These are phyloP conservation scores for Myotis myotis DNA, from an alignment of 2,797 vertebrate genomes.

Conservation along the genomic window DNA sequence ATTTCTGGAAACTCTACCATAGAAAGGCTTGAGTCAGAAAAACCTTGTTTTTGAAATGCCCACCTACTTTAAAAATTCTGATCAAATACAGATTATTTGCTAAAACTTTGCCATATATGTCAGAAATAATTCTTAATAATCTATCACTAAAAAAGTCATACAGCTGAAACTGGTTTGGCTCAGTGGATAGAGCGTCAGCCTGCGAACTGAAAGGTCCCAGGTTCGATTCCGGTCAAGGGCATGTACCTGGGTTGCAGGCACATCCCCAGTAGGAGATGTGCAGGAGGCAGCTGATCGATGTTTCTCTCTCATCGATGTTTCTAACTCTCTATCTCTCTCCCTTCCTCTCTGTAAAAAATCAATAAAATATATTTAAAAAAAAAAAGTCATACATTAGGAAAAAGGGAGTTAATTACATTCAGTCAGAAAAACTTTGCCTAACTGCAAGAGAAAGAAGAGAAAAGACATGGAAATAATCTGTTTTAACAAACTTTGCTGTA, in stretches of 20 bases:
- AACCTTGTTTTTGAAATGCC: conserved; percentile 62
- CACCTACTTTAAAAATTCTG: conserved; percentile 35
- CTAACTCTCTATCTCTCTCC: too few relatives aligned
- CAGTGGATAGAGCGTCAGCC: too few relatives aligned
- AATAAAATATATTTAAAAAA: too few relatives aligned
- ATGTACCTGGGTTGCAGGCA: too few relatives aligned
- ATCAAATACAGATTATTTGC: conserved; percentile 60
- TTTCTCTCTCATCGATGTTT: too few relatives aligned
- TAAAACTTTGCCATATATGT: conserved; percentile 38
- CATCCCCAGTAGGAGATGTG: too few relatives aligned
- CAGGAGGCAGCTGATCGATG: too few relatives aligned
- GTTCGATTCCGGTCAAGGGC: too few relatives aligned
- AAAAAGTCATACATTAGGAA: conserved; percentile 43
- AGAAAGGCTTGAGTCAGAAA: conserved; percentile 60
- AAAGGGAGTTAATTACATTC: conserved; percentile 52
- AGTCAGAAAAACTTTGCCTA: conserved; percentile 46
- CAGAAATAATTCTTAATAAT: conserved; percentile 50
- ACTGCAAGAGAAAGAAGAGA: conserved; percentile 22
- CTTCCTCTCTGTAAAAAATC: too few relatives aligned
- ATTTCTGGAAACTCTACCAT: conserved; percentile 63
- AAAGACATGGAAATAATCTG: conserved; percentile 39
- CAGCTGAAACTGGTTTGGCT: too few relatives aligned
- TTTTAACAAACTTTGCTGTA: background rate
- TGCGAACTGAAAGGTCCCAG: too few relatives aligned
- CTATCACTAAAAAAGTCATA: conserved; percentile 45